Base-by-base conservation (phyloP, 2,888 invertebrate genomes). In the Ametastegia equiseti region DNA sequence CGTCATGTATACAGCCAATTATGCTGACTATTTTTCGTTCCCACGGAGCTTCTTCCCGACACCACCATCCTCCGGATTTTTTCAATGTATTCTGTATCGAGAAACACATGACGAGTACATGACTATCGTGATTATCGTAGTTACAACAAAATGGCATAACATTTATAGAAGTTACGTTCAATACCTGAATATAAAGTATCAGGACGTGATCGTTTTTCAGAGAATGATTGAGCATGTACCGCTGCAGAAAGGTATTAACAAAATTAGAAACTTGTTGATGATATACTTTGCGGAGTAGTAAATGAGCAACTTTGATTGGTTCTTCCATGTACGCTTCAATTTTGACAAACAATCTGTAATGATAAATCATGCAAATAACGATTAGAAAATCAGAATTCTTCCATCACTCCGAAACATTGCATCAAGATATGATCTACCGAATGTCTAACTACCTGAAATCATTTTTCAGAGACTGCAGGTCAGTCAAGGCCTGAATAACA, bases 121-220 rank as follows among this genome's bases (percentile, higher is more conserved):
- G 11, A 47, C 7, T 6, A 27, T 3, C 1, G 30, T n/a, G 30
- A 39, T 19, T 19, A 67, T 63, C 13, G 30, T 1, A 63, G 15
- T 13, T 30, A 27, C 3, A 30, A 30, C 9, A 60, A 13, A 60
- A 60, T 60, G 23, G 13, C 13, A 15, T 30, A 36, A 36, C 60
- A 57, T n/a, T 71, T 80, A n/a, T 79, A 9, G 2, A 9, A 60
- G 42, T 5, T 23, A 30, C 9, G 36, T 63, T 39, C 67, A 57
- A 71, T 33, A 93, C 93, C 87, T 91, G 88, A 47, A 93, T 90
- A 84, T 92, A 92, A 2, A 90, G 87, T 33, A 88, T 87, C 54
- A 93, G 87, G n/a, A 93, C 89, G 65, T 87, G 83, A 86, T 93
- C 92, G 23, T 90, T 90, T 83, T 92, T 87, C 71, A 93, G 86